Evolutionary conservation across 2,797 vertebrate genomes (phyloP).

Genomic region (Chrysocyon brachyurus): DNA sequence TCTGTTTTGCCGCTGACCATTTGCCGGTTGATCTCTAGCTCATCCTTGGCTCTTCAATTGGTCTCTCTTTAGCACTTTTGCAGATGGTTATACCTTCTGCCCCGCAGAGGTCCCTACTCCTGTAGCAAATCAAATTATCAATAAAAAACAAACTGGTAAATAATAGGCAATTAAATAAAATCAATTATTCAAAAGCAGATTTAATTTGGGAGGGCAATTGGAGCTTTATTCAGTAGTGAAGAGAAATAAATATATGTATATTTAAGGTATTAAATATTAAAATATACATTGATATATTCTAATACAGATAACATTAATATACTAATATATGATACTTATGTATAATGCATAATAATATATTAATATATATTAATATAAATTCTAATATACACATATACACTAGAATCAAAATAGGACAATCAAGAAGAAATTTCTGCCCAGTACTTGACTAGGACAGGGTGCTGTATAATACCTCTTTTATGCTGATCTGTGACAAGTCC

Average conservation of each 20-base stretch:
- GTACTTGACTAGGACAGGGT: background rate
- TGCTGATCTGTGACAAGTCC: background rate
- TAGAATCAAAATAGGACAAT: background rate
- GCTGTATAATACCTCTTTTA: background rate
- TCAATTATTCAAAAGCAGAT: slow-evolving; percentile 77
- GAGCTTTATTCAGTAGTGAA: slow-evolving; percentile 65
- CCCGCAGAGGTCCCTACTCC: background rate
- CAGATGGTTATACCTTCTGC: slow-evolving; percentile 27
- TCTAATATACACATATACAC: background rate
- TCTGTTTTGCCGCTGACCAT: background rate
- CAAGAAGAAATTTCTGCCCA: slow-evolving; percentile 54
- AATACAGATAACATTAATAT: background rate
- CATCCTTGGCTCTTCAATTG: slow-evolving; percentile 18
- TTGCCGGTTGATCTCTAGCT: background rate
- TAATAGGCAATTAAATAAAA: slow-evolving; percentile 78
- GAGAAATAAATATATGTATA: background rate
- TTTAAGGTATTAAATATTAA: background rate
- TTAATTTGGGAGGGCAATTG: slow-evolving; percentile 73
- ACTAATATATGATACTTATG: background rate
- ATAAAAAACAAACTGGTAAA: slow-evolving; percentile 75
- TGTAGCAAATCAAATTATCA: slow-evolving; percentile 68
- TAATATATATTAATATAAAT: background rate
- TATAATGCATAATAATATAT: background rate
- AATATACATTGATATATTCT: background rate
- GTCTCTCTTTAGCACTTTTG: background rate